Conservation (phyloP, 1,140 invertebrate genomes). For the Pseudomyrmex pallidus region DNA sequence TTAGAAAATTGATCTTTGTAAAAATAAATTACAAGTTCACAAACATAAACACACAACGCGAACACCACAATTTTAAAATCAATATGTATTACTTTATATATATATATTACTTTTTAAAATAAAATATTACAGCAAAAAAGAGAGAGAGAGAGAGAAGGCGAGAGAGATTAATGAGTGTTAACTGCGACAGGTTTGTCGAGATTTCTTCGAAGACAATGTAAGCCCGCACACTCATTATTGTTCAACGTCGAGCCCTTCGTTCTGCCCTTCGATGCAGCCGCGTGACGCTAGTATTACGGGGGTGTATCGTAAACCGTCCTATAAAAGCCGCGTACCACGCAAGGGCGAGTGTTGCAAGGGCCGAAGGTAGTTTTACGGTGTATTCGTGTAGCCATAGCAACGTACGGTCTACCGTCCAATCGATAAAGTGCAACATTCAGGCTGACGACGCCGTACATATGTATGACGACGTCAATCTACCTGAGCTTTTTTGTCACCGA, state of each 20-base stretch:
- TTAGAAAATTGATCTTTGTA: not conserved
- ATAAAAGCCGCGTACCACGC: slow-evolving; percentile 68
- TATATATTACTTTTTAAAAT: too few relatives aligned
- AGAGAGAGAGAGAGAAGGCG: too few relatives aligned
- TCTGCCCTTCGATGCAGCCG: slow-evolving; percentile 48
- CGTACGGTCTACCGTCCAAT: slow-evolving; percentile 72
- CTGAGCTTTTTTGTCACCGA: slow-evolving; percentile 45
- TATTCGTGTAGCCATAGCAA: slow-evolving; percentile 78
- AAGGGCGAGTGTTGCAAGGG: slow-evolving; percentile 62
- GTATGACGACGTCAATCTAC: slow-evolving; percentile 40
- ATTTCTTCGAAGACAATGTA: slow-evolving; percentile 15
- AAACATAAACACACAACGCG: too few relatives aligned
- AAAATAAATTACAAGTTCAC: not conserved
- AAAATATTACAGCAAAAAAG: too few relatives aligned
- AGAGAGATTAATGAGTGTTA: too few relatives aligned
- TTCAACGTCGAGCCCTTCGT: slow-evolving; percentile 74
- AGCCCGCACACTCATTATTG: slow-evolving; percentile 46
- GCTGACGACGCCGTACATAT: slow-evolving; percentile 1
- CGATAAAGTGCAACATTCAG: slow-evolving; percentile 79
- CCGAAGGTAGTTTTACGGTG: slow-evolving; percentile 66
- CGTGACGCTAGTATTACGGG: slow-evolving; percentile 50
- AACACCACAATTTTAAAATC: too few relatives aligned
- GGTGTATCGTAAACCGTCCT: slow-evolving; percentile 72
- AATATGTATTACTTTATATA: too few relatives aligned
- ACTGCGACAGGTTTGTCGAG: not conserved